phyloP scores from a whole-genome alignment of 2,797 vertebrate species.

The Mallotus villosus region DNA sequence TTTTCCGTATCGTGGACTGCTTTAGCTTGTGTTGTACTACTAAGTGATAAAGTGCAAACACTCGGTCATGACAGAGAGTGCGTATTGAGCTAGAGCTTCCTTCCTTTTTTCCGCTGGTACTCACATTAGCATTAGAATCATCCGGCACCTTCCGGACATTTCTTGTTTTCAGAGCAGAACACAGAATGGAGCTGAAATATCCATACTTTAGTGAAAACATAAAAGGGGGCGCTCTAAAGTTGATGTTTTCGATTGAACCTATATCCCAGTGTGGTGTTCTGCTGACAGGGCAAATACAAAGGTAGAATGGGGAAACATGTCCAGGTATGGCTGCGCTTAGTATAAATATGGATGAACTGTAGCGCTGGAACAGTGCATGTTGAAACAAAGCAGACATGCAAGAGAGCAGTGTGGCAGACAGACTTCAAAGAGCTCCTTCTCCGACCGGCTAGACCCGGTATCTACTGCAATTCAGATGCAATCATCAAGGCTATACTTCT shows the following conservation, averaged over 20 bases:
- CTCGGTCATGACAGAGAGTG: background rate
- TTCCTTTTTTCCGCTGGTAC: background rate
- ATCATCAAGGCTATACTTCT: too few species aligned
- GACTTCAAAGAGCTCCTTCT: background rate
- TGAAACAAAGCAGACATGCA: background rate
- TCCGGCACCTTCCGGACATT: background rate
- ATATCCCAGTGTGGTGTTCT: background rate
- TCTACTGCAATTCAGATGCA: background rate
- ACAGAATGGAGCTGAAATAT: background rate
- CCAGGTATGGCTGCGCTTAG: background rate
- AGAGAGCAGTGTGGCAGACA: background rate
- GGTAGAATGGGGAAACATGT: constrained; percentile 1
- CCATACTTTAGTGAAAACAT: constrained; percentile 2
- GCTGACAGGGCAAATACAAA: constrained; percentile 4
- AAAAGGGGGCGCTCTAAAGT: background rate
- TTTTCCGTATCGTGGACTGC: background rate
- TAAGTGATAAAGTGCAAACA: constrained; percentile 3
- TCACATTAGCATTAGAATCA: constrained; percentile 28
- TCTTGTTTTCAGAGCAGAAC: background rate
- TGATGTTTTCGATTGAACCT: constrained; percentile 1
- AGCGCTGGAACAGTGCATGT: background rate
- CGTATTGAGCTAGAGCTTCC: background rate
- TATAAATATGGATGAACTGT: constrained; percentile 23
- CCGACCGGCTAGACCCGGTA: background rate
- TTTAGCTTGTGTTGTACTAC: background rate